phyloP scores from a whole-genome alignment of 30 jellyfish, hydroid and myxozoan genomes.

The Clytia hemisphaerica region DNA sequence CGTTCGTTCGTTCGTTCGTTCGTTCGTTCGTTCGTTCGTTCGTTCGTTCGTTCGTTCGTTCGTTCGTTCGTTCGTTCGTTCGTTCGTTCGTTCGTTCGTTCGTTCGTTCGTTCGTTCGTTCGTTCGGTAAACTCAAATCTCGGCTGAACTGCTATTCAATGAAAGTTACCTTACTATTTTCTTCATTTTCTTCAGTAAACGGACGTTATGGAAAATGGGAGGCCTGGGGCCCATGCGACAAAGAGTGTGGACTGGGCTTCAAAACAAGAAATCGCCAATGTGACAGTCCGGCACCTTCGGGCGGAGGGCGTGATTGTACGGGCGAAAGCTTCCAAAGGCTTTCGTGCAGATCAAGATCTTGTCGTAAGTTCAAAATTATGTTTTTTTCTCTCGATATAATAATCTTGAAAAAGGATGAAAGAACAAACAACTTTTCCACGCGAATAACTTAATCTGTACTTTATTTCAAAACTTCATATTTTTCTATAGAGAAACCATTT shows the following conservation, averaged over 20 bases:
- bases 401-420: no score
- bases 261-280: slow-evolving; percentile 28
- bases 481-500: slow-evolving; percentile 10
- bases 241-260: slow-evolving; percentile 34
- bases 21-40: no score
- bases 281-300: slow-evolving; percentile 37
- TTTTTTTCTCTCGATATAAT: neutral
- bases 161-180: neutral
- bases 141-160: no score
- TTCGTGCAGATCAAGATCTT: slow-evolving; percentile 18
- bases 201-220: slow-evolving; percentile 42
- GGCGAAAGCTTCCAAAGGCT: slow-evolving; percentile 13
- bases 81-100: no score
- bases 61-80: no score
- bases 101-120: no score
- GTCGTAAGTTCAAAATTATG: slow-evolving; percentile 11
- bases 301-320: slow-evolving; percentile 31
- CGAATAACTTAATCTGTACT: no score
- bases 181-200: slow-evolving; percentile 9
- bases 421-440: no score
- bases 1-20: no score
- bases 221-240: slow-evolving; percentile 34
- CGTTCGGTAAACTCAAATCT: no score
- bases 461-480: neutral
- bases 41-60: no score